These are phyloP conservation scores for Drosophila mayri DNA, from an alignment of 1,140 invertebrate species.

Conservation along the genomic window DNA sequence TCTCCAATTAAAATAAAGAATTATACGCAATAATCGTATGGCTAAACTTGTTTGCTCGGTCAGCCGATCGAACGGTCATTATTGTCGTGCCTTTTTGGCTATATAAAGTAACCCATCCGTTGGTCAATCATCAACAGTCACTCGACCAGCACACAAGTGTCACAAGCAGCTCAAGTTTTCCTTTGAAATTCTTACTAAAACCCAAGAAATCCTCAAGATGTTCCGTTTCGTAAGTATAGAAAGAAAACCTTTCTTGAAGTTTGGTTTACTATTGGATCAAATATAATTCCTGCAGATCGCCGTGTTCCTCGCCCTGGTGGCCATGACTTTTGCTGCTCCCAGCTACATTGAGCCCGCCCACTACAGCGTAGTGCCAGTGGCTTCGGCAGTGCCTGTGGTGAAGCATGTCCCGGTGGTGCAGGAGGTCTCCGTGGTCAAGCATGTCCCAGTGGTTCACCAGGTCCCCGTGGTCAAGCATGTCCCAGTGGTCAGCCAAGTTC, in stretches of 20 bases:
- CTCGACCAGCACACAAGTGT: slow-evolving; percentile 5
- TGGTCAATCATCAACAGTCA: slow-evolving; percentile 39
- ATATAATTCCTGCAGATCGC: slow-evolving; percentile 18
- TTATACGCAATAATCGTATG: slow-evolving; percentile 15
- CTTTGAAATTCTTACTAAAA: background rate
- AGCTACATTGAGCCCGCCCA: slow-evolving; percentile 34
- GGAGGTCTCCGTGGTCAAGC: slow-evolving; percentile 35
- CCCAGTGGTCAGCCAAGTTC: slow-evolving; percentile 33
- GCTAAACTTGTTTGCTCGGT: slow-evolving; percentile 33
- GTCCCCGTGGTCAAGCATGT: slow-evolving; percentile 35
- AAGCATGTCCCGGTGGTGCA: slow-evolving; percentile 36
- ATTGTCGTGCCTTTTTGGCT: background rate
- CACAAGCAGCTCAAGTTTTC: slow-evolving; percentile 9
- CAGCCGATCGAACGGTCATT: slow-evolving; percentile 11
- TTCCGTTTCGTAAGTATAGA: slow-evolving; percentile 46
- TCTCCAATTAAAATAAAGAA: slow-evolving; percentile 46
- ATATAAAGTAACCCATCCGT: background rate
- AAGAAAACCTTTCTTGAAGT: background rate
- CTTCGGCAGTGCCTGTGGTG: slow-evolving; percentile 37
- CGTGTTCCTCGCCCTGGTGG: slow-evolving; percentile 32
- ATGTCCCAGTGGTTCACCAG: slow-evolving; percentile 27
- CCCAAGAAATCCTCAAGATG: slow-evolving; percentile 24
- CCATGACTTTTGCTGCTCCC: slow-evolving; percentile 41
- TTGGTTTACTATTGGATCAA: background rate
- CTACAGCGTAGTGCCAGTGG: slow-evolving; percentile 33